Base-by-base conservation (phyloP, 2,797 vertebrate species). In the Buphagus erythrorhynchus region DNA sequence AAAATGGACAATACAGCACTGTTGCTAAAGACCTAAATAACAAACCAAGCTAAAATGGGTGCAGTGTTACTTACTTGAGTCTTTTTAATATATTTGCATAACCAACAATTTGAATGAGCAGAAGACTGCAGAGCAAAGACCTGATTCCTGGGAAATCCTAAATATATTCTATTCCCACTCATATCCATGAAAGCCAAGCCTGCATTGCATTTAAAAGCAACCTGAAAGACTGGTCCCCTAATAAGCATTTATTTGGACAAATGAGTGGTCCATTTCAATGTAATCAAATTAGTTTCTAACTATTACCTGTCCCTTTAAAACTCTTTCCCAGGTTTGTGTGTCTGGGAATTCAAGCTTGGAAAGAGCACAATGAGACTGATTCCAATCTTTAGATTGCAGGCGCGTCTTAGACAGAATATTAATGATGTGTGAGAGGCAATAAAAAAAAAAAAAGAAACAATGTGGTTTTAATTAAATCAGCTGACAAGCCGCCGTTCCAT, bases 311-410 rank as follows among this genome's bases (percentile, higher is more conserved):
- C 86, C 92, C 91, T 96, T 96, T 97, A 96, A 94, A 96, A 92
- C 68, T 92, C 72, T 95, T 95, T 95, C 92, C 92, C 96, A 96
- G 86, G 85, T 97, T 91, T 94, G 65, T 86, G 55, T 73, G 88
- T 95, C 93, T 97, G 96, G 95, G 96, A 97, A 97, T 96, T 96
- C 86, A 94, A 89, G 85, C 87, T 95, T 95, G 91, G 93, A 94
- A 95, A 96, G 72, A 91, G 79, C 85, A 95, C 92, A 93, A 31
- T 88, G 87, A 95, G 89, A 88, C 95, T 93, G 96, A 96, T 95
- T 96, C 91, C 89, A 93, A 94, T 96, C 94, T 97, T 96, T 57
- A 93, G 95, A 95, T 94, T 95, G 94, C 66, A 96, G 95, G 75
- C 68, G 17, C 6, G 82, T 95, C 95, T 95, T 96, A 94, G 85